Conservation (phyloP, 2,113 vertebrate genomes). For the Callithrix jacchus region DNA sequence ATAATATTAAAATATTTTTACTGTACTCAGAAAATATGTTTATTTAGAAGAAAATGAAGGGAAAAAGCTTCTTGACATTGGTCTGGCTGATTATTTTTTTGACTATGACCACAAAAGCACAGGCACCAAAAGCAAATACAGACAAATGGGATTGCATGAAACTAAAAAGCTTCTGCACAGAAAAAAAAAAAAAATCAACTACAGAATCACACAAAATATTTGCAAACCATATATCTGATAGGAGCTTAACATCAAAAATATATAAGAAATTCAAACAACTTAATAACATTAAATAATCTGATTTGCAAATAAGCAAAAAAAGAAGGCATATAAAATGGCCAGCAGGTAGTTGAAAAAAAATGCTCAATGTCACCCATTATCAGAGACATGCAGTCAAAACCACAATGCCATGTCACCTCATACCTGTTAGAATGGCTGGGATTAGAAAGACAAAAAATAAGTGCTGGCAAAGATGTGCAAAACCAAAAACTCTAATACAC, state of each 20-base stretch:
- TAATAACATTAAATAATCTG: background rate
- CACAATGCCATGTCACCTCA: background rate
- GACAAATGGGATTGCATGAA: background rate
- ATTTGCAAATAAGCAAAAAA: background rate
- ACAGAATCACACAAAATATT: background rate
- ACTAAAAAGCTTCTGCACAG: background rate
- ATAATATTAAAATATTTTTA: background rate
- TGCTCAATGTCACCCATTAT: background rate
- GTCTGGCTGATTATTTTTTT: background rate
- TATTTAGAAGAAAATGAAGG: background rate
- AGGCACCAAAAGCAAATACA: background rate
- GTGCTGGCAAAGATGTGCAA: background rate
- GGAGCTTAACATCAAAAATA: background rate
- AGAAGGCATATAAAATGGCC: background rate
- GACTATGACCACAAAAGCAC: background rate
- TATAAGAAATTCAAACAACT: background rate
- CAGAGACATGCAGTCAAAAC: background rate
- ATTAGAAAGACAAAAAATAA: background rate
- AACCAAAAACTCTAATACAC: background rate
- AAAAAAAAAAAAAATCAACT: background rate
- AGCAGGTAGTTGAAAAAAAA: no score
- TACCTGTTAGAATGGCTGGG: background rate
- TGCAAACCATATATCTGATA: background rate
- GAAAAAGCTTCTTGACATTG: background rate
- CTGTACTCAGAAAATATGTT: conserved; percentile 18